Evolutionary conservation across 2,888 invertebrate genomes (phyloP).

Genomic region (Lepidocyrtoides sp.): DNA sequence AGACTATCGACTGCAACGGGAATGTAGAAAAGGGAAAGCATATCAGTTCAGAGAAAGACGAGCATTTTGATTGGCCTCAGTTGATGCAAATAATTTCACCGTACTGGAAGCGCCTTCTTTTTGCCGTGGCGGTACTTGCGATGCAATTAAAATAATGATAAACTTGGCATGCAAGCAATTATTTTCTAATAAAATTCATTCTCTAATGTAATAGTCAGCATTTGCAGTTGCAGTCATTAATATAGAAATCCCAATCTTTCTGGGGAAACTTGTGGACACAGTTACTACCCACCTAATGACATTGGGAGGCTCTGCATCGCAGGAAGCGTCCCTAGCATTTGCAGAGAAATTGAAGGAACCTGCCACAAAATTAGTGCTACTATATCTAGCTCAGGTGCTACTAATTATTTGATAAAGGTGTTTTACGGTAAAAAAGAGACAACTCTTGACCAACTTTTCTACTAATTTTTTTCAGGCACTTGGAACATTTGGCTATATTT

Average conservation of each 20-base stretch:
- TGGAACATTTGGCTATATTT: constrained; percentile 96
- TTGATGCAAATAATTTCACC: constrained; percentile 92
- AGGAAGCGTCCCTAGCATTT: constrained; percentile 87
- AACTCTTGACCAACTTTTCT: too few relatives aligned
- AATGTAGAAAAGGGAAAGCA: too few relatives aligned
- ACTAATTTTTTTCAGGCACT: too few relatives aligned
- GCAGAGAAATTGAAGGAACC: constrained; percentile 90
- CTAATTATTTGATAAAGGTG: too few relatives aligned
- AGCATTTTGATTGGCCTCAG: constrained; percentile 92
- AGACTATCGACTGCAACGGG: too few relatives aligned
- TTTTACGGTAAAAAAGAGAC: too few relatives aligned
- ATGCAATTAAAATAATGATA: too few relatives aligned
- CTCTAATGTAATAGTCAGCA: constrained; percentile 91
- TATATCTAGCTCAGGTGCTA: constrained; percentile 92
- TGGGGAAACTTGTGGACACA: constrained; percentile 94
- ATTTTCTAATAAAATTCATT: too few relatives aligned
- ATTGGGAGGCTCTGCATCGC: constrained; percentile 83
- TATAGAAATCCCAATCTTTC: constrained; percentile 94
- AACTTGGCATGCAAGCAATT: too few relatives aligned
- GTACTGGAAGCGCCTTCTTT: constrained; percentile 92
- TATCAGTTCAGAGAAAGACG: constrained; percentile 84
- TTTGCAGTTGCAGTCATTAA: constrained; percentile 95
- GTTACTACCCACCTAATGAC: constrained; percentile 87
- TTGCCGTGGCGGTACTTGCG: constrained; percentile 94
- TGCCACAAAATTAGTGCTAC: constrained; percentile 90